These are phyloP conservation scores for Cyclophora albipunctata DNA, from an alignment of 2,888 invertebrate species.

Conservation along the genomic window DNA sequence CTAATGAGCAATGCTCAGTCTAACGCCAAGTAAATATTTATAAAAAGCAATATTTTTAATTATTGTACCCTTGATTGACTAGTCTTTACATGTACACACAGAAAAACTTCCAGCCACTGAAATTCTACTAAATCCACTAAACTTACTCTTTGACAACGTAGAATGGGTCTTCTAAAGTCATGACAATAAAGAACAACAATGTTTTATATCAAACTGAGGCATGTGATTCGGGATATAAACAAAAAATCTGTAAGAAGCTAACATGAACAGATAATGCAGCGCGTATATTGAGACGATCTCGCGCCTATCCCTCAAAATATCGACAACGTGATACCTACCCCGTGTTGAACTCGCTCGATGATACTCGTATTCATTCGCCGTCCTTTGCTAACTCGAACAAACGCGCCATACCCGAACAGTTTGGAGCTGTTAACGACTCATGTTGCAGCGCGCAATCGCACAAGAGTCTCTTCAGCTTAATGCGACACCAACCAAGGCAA, in stretches of 20 bases:
- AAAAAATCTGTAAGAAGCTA: conserved; percentile 12
- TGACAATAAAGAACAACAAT: conserved; percentile 78
- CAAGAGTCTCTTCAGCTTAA: neutral
- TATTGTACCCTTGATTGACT: too few relatives aligned
- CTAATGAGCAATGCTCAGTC: too few relatives aligned
- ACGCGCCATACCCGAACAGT: conserved; percentile 20
- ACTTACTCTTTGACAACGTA: conserved; percentile 99
- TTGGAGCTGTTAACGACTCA: conserved; percentile 29
- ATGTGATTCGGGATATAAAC: conserved; percentile 38
- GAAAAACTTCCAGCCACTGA: too few relatives aligned
- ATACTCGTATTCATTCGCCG: conserved; percentile 41
- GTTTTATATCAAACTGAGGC: conserved; percentile 38
- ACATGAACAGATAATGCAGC: conserved; percentile 32
- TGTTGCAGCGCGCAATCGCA: conserved; percentile 56
- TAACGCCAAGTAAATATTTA: too few relatives aligned
- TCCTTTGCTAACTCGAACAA: conserved; percentile 55
- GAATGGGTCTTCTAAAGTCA: conserved; percentile 99
- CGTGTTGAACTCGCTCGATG: conserved; percentile 48
- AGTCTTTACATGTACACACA: too few relatives aligned
- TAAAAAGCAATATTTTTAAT: too few relatives aligned
- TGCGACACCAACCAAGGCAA: conserved; percentile 1
- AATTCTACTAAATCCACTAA: too few relatives aligned
- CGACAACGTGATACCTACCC: conserved; percentile 55
- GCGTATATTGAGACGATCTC: conserved; percentile 34
- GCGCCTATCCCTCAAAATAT: conserved; percentile 69